Evolutionary conservation across 2,888 invertebrate species (phyloP).

Genomic region (Ectemnius continuus): DNA sequence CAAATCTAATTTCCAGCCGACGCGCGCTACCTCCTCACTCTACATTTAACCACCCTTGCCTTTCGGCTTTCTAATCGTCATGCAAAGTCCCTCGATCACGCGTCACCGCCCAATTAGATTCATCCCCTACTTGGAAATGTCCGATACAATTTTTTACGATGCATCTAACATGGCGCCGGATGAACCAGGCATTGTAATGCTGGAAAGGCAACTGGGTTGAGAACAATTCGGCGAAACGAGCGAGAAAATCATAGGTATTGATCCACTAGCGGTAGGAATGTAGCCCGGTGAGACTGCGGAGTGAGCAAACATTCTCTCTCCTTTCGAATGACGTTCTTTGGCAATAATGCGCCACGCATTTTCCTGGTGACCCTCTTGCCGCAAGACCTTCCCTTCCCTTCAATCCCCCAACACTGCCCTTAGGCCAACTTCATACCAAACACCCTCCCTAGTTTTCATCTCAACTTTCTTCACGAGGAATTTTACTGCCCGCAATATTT

Average conservation of each 20-base stretch:
- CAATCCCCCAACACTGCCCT: neutral
- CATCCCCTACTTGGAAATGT: too few species aligned
- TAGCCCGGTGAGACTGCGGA: neutral
- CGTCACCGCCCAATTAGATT: too few species aligned
- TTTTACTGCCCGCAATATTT: too few species aligned
- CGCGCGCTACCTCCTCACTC: too few species aligned
- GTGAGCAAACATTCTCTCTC: conserved; percentile 2
- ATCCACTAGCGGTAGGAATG: neutral
- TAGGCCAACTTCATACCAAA: neutral
- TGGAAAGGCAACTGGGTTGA: too few species aligned
- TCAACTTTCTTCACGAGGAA: too few species aligned
- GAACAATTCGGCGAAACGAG: neutral
- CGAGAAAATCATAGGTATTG: conserved; percentile 7
- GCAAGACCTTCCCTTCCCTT: neutral
- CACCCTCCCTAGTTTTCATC: neutral
- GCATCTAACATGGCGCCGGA: too few species aligned
- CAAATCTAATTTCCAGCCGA: too few species aligned
- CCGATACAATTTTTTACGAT: too few species aligned
- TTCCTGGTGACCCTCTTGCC: conserved; percentile 18
- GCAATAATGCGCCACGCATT: neutral
- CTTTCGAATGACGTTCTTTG: conserved; percentile 1
- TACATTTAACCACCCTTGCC: too few species aligned
- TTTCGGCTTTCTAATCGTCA: neutral
- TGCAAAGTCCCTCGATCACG: too few species aligned
- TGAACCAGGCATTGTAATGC: too few species aligned